Evolutionary conservation across 1,140 invertebrate genomes (phyloP).

Genomic region (Drosophila trapezifrons): DNA sequence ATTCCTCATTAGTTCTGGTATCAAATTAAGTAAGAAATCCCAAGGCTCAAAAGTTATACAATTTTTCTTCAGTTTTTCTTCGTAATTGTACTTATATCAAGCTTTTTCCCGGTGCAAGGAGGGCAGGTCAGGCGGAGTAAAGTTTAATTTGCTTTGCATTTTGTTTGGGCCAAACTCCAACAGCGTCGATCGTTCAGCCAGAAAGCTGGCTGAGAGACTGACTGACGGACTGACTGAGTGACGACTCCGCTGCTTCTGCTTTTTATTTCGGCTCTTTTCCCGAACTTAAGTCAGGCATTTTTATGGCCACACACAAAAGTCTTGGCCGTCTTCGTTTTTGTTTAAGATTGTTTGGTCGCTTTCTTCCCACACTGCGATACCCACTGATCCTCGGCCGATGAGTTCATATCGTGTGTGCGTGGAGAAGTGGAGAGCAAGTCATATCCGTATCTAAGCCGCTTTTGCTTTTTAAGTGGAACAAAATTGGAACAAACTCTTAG

Average conservation of each 20-base stretch:
- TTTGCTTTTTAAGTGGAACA: slow-evolving; percentile 46
- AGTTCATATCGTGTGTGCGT: neutral
- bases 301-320: slow-evolving; percentile 78
- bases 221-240: slow-evolving; percentile 47
- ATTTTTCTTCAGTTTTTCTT: too few relatives aligned
- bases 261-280: slow-evolving; percentile 41
- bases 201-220: slow-evolving; percentile 26
- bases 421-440: slow-evolving; percentile 6
- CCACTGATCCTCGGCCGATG: slow-evolving; percentile 56
- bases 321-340: slow-evolving; percentile 23
- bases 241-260: slow-evolving; percentile 36
- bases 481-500: slow-evolving; percentile 37
- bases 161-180: slow-evolving; percentile 67
- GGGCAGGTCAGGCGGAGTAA: slow-evolving; percentile 47
- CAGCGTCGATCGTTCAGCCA: slow-evolving; percentile 26
- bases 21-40: too few relatives aligned
- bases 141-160: slow-evolving; percentile 79
- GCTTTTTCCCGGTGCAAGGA: slow-evolving; percentile 16
- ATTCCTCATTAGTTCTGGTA: too few relatives aligned
- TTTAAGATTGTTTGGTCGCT: slow-evolving; percentile 35
- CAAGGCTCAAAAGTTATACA: too few relatives aligned
- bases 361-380: slow-evolving; percentile 66
- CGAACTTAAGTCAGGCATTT: slow-evolving; percentile 73
- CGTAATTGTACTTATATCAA: too few relatives aligned
- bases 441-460: slow-evolving; percentile 47